Evolutionary conservation across 2,113 vertebrate species (phyloP).

Genomic region (Hemichromis elongatus): DNA sequence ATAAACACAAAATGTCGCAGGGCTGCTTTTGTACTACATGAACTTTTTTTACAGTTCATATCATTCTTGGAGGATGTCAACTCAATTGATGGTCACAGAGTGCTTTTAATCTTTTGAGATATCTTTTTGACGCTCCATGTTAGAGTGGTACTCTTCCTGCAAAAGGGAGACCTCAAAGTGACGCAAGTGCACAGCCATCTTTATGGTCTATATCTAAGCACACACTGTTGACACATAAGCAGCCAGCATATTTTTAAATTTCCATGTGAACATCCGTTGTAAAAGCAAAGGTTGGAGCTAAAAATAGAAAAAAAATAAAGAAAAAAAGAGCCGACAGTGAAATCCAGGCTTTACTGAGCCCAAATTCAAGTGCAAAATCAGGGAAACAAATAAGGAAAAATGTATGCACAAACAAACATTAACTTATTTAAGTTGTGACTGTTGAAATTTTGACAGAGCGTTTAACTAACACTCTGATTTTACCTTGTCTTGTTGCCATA

Average conservation of each 20-base stretch:
- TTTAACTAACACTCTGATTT: background rate
- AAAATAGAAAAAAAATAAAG: background rate
- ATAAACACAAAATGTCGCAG: background rate
- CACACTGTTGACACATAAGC: background rate
- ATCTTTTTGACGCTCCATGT: background rate
- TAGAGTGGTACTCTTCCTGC: background rate
- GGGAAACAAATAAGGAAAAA: background rate
- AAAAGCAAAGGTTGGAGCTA: background rate
- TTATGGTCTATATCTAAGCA: background rate
- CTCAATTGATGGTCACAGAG: background rate
- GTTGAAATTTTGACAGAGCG: background rate
- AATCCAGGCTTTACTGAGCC: background rate
- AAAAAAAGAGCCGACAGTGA: background rate
- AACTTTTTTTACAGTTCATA: background rate
- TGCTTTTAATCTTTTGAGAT: background rate
- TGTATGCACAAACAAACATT: background rate
- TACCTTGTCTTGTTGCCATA: background rate
- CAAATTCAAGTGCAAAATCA: background rate
- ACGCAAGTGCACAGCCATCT: background rate
- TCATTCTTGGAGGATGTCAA: background rate
- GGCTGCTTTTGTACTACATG: background rate
- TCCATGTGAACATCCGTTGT: background rate
- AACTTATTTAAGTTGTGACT: background rate
- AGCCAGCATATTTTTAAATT: background rate
- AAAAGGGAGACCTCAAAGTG: background rate